Evolutionary conservation across 2,888 invertebrate genomes (phyloP).

Genomic region (Timema podura): DNA sequence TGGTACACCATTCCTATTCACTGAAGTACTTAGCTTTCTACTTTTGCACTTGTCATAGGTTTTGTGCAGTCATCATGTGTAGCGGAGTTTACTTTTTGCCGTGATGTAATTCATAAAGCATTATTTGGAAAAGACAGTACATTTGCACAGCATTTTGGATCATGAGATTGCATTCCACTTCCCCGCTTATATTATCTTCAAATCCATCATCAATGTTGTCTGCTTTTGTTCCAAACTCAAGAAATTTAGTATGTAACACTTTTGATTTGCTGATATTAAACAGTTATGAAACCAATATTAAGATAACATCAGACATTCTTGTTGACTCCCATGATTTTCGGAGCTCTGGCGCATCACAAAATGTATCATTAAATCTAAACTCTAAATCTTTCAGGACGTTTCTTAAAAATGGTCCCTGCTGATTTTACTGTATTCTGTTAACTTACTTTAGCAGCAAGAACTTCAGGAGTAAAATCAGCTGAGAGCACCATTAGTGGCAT

Average conservation of each 20-base stretch:
- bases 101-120: background rate
- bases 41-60: conserved; percentile 1
- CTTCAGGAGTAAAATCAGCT: conserved; percentile 3
- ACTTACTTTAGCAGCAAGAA: background rate
- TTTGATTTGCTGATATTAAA: background rate
- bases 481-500: background rate
- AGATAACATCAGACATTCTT: background rate
- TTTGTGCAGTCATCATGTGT: background rate
- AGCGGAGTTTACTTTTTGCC: background rate
- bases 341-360: conserved; percentile 6
- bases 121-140: background rate
- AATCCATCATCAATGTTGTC: background rate
- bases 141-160: background rate
- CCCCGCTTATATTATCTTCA: background rate
- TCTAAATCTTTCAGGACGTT: background rate
- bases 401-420: background rate
- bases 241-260: background rate
- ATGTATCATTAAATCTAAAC: background rate
- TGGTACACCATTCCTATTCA: conserved; percentile 10
- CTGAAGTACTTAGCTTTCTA: background rate
- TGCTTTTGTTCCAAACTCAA: conserved; percentile 4
- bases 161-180: background rate
- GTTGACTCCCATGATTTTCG: conserved; percentile 4
- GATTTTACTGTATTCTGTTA: background rate
- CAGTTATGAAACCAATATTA: background rate